These are phyloP conservation scores for Mormyrus hasselquistii DNA, from an alignment of 2,797 vertebrate species.

Conservation along the genomic window DNA sequence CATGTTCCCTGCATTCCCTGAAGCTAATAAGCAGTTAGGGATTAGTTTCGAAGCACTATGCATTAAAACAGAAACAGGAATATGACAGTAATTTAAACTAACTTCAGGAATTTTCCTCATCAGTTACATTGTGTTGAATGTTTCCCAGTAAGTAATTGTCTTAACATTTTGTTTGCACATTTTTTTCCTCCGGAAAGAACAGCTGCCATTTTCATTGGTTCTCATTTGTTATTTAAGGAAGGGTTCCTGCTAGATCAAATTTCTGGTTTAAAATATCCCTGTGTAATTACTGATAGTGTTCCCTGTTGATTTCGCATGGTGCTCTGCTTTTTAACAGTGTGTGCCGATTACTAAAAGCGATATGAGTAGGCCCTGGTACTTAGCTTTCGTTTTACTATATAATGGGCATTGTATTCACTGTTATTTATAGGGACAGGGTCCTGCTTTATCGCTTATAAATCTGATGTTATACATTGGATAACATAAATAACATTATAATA, in stretches of 20 bases:
- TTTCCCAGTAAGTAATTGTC: not conserved
- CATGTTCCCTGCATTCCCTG: not conserved
- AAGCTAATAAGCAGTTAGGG: not conserved
- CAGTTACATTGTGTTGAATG: not conserved
- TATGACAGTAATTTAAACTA: not conserved
- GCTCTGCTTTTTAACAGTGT: conserved; percentile 82
- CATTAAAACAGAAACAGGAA: not conserved
- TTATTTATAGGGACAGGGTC: conserved; percentile 78
- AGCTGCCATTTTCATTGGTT: conserved; percentile 45
- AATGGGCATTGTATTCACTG: conserved; percentile 89
- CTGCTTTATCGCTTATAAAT: conserved; percentile 97
- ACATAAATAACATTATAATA: conserved; percentile 99
- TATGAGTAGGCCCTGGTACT: conserved; percentile 94
- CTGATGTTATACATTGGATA: conserved; percentile 89
- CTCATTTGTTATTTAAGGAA: conserved; percentile 75
- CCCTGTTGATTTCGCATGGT: conserved; percentile 31
- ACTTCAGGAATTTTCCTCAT: not conserved
- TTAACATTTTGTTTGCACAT: not conserved
- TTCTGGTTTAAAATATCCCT: conserved; percentile 51
- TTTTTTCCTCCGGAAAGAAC: not conserved
- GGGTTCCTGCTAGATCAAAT: conserved; percentile 74
- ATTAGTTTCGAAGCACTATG: not conserved
- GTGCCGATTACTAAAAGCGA: conserved; percentile 99
- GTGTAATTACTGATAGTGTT: conserved; percentile 32
- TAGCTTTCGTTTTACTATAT: conserved; percentile 80